Evolutionary conservation across 2,888 invertebrate genomes (phyloP), one percentile per base, ranked within the genome.

Genomic region (Andrena bicolor): DNA sequence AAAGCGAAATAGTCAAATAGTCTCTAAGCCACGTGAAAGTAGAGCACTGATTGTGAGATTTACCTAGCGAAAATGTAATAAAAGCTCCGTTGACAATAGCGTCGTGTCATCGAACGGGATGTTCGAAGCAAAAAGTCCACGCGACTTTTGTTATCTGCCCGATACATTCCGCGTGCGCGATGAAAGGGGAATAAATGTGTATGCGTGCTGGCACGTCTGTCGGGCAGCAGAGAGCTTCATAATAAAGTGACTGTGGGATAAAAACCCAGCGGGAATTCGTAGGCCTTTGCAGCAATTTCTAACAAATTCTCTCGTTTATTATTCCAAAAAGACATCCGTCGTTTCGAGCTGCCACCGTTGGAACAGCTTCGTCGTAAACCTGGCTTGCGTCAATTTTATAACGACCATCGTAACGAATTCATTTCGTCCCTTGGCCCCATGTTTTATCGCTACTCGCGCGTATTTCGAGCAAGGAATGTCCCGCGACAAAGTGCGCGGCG

Each of bases 11-110:
- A 16, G 16, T 16, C 16, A 16, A 41, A 41, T 16, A 41, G 41
- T 16, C 41, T 41, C 41, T 41, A 16, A 41, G 41, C 41, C 28
- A 8, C 26, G 63, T 51, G 53, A 28, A 35, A 48, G 41, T 35
- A 53, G 16, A 51, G 65, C 16, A 41, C 4, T 41, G 41, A 41
- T 41, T 41, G 28, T 10, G 35, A 26, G 20, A 64, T 51, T 70
- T 64, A 48, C 78, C 53, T 70, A 64, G 20, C 26, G 41, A 66
- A 66, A 80, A 77, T 53, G 71, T 79, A 80, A 78, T 80, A 80
- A 80, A 80, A 80, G 53, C 48, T 58, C 58, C 56, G 71, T 68
- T 60, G 79, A 69, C 72, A 64, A 61, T 41, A 56, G 60, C 35
- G 51, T 58, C 56, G 73, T 20, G 68, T 69, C 68, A 73, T 80